A percentile compares a stretch with the other conserved stretches of the same genome.
Evolutionary conservation across 2,113 vertebrate species (phyloP).

Genomic region (Pleuronectes platessa): DNA sequence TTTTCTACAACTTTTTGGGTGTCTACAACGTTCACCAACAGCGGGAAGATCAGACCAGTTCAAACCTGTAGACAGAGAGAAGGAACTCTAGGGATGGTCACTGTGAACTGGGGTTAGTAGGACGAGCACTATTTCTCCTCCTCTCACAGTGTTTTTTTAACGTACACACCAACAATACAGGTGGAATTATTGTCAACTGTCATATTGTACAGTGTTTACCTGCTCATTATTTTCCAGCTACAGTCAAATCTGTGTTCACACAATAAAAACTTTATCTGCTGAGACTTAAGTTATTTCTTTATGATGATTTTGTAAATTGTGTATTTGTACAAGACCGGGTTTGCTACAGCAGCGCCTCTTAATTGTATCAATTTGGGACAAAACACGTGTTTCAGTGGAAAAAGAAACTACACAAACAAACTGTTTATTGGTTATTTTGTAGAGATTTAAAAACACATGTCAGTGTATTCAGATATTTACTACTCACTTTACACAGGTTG

Average conservation of each 20-base stretch:
- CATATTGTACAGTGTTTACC: not conserved
- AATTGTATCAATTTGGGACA: too few species aligned
- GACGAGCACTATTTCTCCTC: not conserved
- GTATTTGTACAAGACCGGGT: too few species aligned
- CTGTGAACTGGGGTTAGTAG: slow-evolving; percentile 7
- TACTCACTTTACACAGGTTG: not conserved
- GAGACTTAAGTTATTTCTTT: not conserved
- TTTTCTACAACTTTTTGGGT: slow-evolving; percentile 38
- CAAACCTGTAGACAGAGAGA: slow-evolving; percentile 39
- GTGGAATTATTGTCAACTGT: slow-evolving; percentile 25
- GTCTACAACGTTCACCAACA: slow-evolving; percentile 15
- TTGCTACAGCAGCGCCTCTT: too few species aligned
- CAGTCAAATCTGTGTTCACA: slow-evolving; percentile 24
- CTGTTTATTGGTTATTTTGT: too few species aligned
- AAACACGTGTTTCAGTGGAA: not conserved
- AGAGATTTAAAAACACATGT: too few species aligned
- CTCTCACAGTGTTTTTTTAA: slow-evolving; percentile 26
- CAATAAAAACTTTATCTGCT: not conserved
- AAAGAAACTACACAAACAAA: not conserved
- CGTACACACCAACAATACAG: slow-evolving; percentile 30
- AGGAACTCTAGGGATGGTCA: not conserved
- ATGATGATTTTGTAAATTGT: not conserved
- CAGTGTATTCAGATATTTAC: not conserved
- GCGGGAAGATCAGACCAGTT: slow-evolving; percentile 60
- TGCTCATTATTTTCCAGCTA: slow-evolving; percentile 27